Base-by-base conservation (phyloP, 2,888 invertebrate genomes). In the Eupithecia subfuscata region DNA sequence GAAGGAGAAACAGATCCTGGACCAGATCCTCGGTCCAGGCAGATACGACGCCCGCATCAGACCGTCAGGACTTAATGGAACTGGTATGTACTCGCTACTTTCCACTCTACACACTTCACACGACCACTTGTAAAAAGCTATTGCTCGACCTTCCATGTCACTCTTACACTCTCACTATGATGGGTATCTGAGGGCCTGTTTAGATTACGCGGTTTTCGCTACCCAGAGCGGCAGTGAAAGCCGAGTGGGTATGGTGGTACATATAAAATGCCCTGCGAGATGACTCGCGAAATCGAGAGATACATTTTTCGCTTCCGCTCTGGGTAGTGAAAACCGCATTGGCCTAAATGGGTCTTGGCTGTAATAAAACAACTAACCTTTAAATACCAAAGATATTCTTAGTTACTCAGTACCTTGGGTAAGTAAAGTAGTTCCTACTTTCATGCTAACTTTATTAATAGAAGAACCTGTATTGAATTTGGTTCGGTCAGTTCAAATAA, bases 1-100 rank as follows among this genome's bases (percentile, higher is more conserved):
- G 95, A 98, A 97, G 95, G 98, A 98, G 95, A 98, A 98, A 93
- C 97, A 98, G 95, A 98, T 98, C 87, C 95, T 98, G 93, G 98
- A 98, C 95, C 97, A 97, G 95, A 98, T 98, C 93, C 96, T 98
- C 88, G 98, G 98, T 81, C 97, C 97, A 80, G 97, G 97, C 83
- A 96, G 97, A 84, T 98, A 98, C 96, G 98, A 98, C 95, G 98
- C 98, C 82, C 96, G 98, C 88, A 98, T 98, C 90, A 95, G 98
- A 89, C 98, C 98, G 73, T 98, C 98, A 74, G 98, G 98, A 85
- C 97, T 98, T 93, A 98, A 98, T 92, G 98, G 98, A 91, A 98
- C 98, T 96, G 98, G 98, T 98, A 96, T 96, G 96, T 92, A 68
- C 16, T 37, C 64, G 65, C 65, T 48, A 0, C 65, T 52, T 71